Evolutionary conservation across 2,888 invertebrate genomes (phyloP), one percentile per base, ranked within the genome.

Genomic region (Heliconius charithonia): DNA sequence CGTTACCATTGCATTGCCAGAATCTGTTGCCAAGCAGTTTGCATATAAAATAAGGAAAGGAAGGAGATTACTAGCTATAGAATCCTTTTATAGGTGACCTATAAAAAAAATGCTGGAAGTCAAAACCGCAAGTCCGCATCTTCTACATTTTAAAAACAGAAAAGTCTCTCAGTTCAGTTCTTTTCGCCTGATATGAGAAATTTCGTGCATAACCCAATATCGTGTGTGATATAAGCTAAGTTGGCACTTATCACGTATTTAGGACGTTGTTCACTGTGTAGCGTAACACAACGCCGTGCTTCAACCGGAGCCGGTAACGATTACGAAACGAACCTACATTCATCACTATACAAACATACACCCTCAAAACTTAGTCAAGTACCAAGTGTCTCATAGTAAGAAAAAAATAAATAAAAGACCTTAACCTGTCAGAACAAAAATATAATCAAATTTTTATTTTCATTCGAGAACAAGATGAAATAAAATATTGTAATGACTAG

Each of bases 1-100:
- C 41, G 69, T 25, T 69, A 69, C 67, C 67, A 69, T 45, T 69
- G 69, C 41, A 69, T 69, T 41, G 69, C 69, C 69, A 69, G 41
- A 69, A 45, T 69, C 69, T 25, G 69, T 41, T 69, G 69, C 69
- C 69, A 69, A 45, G 41, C 41, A 41, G 41, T 69, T 69, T 69
- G 67, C 67, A 69, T 69, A 69, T 41, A 69, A 69, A 41, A 69
- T 41, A 69, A 69, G 41, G 41, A 22, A 51, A 51, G 51, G 51
- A 16, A 22, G 66, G 22, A 32, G 32, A 65, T 65, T 29, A 65
- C 65, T 27, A 19, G 29, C 65, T 65, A 51, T 22, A 51, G 51
- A 51, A 51, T 51, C 51, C 51, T 51, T 51, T 51, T 51, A 51
- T 51, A 3, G 51, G 51, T 51, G 51, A 51, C 51, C 51, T 22